Conservation (phyloP, 2,797 vertebrate species). For the Lerista edwardsae region DNA sequence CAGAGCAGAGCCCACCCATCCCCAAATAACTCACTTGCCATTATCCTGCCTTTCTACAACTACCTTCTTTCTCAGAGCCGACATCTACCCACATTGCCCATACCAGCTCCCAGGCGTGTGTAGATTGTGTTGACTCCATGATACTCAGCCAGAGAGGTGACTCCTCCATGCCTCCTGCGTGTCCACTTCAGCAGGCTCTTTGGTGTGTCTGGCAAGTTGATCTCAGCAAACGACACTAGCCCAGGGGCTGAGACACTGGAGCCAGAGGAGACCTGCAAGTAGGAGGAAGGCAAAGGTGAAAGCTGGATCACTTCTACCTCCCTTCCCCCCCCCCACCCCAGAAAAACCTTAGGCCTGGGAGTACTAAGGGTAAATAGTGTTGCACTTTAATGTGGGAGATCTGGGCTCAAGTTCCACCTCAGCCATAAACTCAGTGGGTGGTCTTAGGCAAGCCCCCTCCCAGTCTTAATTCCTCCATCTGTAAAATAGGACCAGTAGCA, state of each 20-base stretch:
- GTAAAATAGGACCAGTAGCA: neutral
- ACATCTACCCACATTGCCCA: slow-evolving; percentile 28
- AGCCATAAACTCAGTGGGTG: neutral
- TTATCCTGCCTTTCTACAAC: neutral
- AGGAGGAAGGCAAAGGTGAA: neutral
- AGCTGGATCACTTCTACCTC: neutral
- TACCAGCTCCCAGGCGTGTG: slow-evolving; percentile 78
- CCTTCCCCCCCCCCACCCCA: too few species aligned
- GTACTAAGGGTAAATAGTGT: neutral
- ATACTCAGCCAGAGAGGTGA: slow-evolving; percentile 80
- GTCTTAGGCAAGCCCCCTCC: neutral
- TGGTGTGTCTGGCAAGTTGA: slow-evolving; percentile 70
- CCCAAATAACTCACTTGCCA: neutral
- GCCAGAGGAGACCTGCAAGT: slow-evolving; percentile 18
- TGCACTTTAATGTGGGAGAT: neutral
- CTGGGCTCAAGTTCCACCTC: neutral
- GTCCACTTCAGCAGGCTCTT: slow-evolving; percentile 77
- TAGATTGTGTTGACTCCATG: slow-evolving; percentile 73
- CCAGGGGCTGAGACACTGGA: slow-evolving; percentile 7
- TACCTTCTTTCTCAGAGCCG: neutral
- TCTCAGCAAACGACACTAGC: neutral
- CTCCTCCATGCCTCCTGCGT: slow-evolving; percentile 68
- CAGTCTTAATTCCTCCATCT: neutral
- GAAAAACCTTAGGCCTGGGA: neutral
- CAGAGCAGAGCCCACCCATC: neutral